These are phyloP conservation scores for Cephus spinipes DNA, from an alignment of 2,888 invertebrate species.

Conservation along the genomic window DNA sequence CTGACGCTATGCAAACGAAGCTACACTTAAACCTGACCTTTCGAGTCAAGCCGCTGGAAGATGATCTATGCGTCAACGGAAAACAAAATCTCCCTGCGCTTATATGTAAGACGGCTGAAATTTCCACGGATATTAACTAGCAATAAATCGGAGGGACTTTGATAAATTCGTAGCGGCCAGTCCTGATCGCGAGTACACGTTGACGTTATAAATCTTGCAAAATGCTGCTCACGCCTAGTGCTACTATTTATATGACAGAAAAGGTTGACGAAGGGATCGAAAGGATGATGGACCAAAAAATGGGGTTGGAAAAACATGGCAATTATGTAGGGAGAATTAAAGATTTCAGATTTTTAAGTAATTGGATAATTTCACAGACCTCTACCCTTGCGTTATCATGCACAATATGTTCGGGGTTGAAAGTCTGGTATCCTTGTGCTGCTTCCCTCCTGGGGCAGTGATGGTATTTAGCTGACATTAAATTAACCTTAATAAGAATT, in stretches of 20 bases:
- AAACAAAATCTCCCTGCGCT: background rate
- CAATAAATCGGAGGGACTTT: background rate
- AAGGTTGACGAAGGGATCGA: background rate
- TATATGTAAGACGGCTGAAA: background rate
- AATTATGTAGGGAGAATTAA: background rate
- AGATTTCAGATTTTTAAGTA: constrained; percentile 20
- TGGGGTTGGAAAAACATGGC: background rate
- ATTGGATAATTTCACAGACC: constrained; percentile 21
- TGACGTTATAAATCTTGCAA: background rate
- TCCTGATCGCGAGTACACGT: background rate
- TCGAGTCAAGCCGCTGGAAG: background rate
- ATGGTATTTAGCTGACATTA: constrained; percentile 25
- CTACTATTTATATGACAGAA: background rate
- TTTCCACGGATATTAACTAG: background rate
- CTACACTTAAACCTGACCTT: background rate
- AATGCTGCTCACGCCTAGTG: background rate
- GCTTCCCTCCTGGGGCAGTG: constrained; percentile 5
- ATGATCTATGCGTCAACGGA: background rate
- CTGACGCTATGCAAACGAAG: background rate
- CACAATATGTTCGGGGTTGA: background rate
- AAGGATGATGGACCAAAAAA: background rate
- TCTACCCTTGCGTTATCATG: constrained; percentile 18
- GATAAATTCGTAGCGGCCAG: background rate
- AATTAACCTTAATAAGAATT: constrained; percentile 24
- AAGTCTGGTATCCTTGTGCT: constrained; percentile 5